Evolutionary conservation across 2,797 vertebrate genomes (phyloP).

Genomic region (Mormyrops attenuatus): DNA sequence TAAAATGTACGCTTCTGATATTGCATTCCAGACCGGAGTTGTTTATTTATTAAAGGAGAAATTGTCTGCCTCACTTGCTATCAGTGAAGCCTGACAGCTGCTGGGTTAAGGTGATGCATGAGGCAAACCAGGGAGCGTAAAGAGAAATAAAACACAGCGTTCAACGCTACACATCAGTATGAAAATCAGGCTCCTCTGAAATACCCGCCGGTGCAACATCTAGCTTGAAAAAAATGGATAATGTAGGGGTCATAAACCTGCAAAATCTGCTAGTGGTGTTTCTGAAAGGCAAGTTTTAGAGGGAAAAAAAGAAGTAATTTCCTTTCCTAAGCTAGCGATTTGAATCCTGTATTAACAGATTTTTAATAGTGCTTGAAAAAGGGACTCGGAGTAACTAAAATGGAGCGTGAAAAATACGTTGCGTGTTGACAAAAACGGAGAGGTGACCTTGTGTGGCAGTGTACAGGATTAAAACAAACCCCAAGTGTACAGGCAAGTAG

Average conservation of each 20-base stretch:
- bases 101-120: constrained; percentile 70
- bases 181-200: constrained; percentile 72
- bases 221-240: constrained; percentile 63
- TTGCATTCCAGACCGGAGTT: constrained; percentile 46
- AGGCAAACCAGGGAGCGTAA: constrained; percentile 69
- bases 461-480: constrained; percentile 64
- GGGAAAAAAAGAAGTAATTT: constrained; percentile 57
- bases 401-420: constrained; percentile 56
- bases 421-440: constrained; percentile 33
- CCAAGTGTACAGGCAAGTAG: constrained; percentile 48
- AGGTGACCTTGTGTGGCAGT: constrained; percentile 65
- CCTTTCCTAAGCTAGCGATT: constrained; percentile 54
- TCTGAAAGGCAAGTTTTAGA: constrained; percentile 27
- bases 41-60: constrained; percentile 69
- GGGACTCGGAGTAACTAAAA: constrained; percentile 55
- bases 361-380: constrained; percentile 68
- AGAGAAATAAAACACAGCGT: constrained; percentile 39
- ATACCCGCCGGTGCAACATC: constrained; percentile 61
- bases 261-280: constrained; percentile 56
- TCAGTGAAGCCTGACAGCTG: constrained; percentile 67
- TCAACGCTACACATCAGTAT: constrained; percentile 68
- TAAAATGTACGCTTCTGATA: constrained; percentile 42
- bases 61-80: constrained; percentile 63
- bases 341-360: constrained; percentile 55
- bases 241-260: constrained; percentile 71